Conservation (phyloP, 2,113 vertebrate species). For the Copsychus sechellarum region DNA sequence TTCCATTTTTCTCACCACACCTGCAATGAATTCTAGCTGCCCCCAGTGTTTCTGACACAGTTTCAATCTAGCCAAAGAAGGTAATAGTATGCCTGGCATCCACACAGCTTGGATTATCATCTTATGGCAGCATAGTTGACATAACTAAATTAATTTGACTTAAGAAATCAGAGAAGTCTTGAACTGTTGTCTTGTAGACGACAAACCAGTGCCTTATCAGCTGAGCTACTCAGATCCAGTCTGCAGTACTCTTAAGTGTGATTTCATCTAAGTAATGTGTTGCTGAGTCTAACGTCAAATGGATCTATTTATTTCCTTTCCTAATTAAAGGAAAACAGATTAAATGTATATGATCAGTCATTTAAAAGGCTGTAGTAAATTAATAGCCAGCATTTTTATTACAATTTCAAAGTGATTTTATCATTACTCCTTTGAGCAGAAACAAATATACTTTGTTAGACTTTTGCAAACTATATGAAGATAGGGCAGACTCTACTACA, state of each 20-base stretch:
- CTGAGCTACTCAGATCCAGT: constrained; percentile 61
- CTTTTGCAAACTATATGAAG: background rate
- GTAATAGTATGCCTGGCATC: constrained; percentile 70
- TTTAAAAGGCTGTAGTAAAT: background rate
- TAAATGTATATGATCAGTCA: background rate
- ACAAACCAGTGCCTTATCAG: constrained; percentile 78
- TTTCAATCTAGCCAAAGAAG: constrained; percentile 58
- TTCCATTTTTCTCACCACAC: background rate
- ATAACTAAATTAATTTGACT: constrained; percentile 81
- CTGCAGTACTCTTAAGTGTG: constrained; percentile 64
- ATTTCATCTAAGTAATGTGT: constrained; percentile 71
- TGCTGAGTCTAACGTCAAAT: constrained; percentile 38
- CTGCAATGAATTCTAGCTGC: background rate
- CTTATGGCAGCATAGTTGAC: constrained; percentile 73
- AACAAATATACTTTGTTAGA: background rate
- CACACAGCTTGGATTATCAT: constrained; percentile 71
- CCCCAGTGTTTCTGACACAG: constrained; percentile 12
- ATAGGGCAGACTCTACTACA: background rate
- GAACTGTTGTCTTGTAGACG: constrained; percentile 71
- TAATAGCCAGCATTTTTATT: background rate
- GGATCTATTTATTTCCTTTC: background rate
- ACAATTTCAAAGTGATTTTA: background rate
- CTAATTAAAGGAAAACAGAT: constrained; percentile 48
- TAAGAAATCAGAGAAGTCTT: constrained; percentile 72
- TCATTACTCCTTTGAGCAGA: background rate